These are phyloP conservation scores for Strigamia transsilvanica DNA, from an alignment of 2,888 invertebrate species.

Conservation along the genomic window DNA sequence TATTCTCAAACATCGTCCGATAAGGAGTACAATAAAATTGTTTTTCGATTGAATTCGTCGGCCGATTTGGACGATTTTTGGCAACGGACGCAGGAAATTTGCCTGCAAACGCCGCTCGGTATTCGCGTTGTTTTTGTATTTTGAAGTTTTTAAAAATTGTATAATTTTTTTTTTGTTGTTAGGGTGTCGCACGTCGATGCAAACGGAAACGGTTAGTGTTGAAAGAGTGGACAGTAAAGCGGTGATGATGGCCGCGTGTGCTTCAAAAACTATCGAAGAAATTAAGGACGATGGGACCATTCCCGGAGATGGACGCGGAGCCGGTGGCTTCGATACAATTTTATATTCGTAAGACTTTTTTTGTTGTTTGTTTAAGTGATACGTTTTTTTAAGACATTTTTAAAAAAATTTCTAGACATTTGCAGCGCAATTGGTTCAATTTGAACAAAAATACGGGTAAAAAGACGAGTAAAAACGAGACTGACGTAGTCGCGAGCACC, in stretches of 20 bases:
- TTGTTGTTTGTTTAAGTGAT: background rate
- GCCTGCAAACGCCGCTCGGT: slow-evolving; percentile 74
- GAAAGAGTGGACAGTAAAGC: slow-evolving; percentile 67
- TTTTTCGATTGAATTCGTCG: slow-evolving; percentile 69
- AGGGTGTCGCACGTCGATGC: slow-evolving; percentile 60
- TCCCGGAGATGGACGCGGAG: slow-evolving; percentile 78
- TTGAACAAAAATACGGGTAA: background rate
- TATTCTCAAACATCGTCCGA: slow-evolving; percentile 70
- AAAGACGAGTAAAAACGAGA: slow-evolving; percentile 4
- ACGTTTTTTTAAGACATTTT: background rate
- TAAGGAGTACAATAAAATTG: slow-evolving; percentile 69
- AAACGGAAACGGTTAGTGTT: slow-evolving; percentile 66
- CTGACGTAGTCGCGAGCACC: background rate
- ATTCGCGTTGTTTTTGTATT: slow-evolving; percentile 53
- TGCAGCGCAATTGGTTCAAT: slow-evolving; percentile 71
- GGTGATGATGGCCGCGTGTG: slow-evolving; percentile 65
- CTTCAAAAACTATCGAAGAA: slow-evolving; percentile 66
- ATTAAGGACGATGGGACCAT: slow-evolving; percentile 68
- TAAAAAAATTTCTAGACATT: slow-evolving; percentile 63
- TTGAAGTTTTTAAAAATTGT: background rate
- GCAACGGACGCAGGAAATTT: slow-evolving; percentile 73
- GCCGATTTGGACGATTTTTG: slow-evolving; percentile 69
- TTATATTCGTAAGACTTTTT: slow-evolving; percentile 68
- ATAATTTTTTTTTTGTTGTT: background rate
- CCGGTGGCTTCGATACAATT: slow-evolving; percentile 76